Conservation (phyloP, 2,888 invertebrate species). For the Alitta virens region DNA sequence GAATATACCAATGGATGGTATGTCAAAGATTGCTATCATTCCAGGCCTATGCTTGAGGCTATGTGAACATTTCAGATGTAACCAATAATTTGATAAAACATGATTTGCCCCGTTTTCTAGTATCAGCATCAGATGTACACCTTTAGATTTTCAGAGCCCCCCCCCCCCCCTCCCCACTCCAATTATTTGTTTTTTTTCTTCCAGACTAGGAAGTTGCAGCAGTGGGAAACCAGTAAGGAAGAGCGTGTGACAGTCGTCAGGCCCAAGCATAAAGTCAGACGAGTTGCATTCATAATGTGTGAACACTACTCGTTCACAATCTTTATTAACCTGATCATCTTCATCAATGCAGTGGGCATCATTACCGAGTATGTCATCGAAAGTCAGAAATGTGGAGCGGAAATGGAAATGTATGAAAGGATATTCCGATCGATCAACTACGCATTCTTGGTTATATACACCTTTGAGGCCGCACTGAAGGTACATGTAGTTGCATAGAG, state of each 20-base stretch:
- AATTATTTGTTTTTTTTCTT: conserved; percentile 11
- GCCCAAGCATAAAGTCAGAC: neutral
- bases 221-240: neutral
- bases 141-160: too few relatives aligned
- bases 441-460: conserved; percentile 37
- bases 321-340: conserved; percentile 31
- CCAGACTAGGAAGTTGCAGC: conserved; percentile 34
- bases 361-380: conserved; percentile 32
- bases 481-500: conserved; percentile 27
- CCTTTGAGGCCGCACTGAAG: conserved; percentile 39
- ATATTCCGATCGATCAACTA: conserved; percentile 31
- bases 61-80: too few relatives aligned
- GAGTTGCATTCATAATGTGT: neutral
- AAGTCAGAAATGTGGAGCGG: neutral
- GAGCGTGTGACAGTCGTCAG: neutral
- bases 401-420: neutral
- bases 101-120: too few relatives aligned
- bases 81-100: too few relatives aligned
- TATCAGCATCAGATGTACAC: too few relatives aligned
- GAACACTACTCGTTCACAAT: conserved; percentile 21
- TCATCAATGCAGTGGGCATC: conserved; percentile 30
- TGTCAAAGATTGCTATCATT: conserved; percentile 17
- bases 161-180: neutral
- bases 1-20: conserved; percentile 58
- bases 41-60: too few relatives aligned